Percentiles rank a stretch among this genome's conserved stretches.
These are phyloP conservation scores for Melipona quadrifasciata DNA, from an alignment of 1,140 invertebrate genomes.

Conservation along the genomic window DNA sequence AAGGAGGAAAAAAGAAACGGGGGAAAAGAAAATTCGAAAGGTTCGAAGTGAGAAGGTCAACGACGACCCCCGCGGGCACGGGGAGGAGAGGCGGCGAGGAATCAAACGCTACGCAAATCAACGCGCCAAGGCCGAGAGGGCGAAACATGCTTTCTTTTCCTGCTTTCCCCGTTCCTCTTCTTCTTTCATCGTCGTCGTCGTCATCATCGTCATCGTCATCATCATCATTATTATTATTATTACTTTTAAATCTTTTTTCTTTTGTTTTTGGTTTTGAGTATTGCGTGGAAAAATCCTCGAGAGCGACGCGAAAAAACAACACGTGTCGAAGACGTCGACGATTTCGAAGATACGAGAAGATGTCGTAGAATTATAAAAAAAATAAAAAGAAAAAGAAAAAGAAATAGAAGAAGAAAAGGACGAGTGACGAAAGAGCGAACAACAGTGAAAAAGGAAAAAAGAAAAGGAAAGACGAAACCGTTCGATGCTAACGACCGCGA, in stretches of 20 bases:
- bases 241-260: too few species aligned
- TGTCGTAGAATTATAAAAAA: not conserved
- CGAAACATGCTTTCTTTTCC: constrained; percentile 29
- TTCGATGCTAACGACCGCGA: constrained; percentile 27
- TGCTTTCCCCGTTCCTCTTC: not conserved
- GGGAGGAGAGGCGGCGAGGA: constrained; percentile 25
- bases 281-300: constrained; percentile 60
- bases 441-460: constrained; percentile 18
- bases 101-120: constrained; percentile 12
- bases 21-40: not conserved
- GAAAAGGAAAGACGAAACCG: not conserved
- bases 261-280: constrained; percentile 54
- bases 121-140: constrained; percentile 31
- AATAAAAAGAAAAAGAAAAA: not conserved
- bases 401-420: not conserved
- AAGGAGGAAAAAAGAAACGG: not conserved
- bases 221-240: too few species aligned
- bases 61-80: not conserved
- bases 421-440: too few species aligned
- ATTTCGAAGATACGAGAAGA: not conserved
- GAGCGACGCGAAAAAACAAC: constrained; percentile 43
- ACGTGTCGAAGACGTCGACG: too few species aligned
- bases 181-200: constrained; percentile 11
- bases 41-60: constrained; percentile 8
- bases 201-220: too few species aligned